Conservation (phyloP, 2,113 vertebrate species). For the Mugil cephalus region DNA sequence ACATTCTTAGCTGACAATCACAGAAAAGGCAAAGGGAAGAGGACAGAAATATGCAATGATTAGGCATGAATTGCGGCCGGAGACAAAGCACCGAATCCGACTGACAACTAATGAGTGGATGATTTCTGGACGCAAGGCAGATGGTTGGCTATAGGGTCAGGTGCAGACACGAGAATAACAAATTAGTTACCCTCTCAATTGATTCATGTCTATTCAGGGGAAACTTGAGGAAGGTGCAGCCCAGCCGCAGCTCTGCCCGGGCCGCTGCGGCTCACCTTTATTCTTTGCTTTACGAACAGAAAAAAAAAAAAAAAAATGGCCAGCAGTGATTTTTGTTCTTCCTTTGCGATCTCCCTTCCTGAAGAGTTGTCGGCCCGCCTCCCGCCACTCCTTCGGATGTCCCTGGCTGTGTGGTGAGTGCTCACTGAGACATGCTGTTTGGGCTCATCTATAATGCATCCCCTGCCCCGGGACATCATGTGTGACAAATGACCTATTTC, state of each 20-base stretch:
- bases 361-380: constrained; percentile 66
- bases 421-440: constrained; percentile 82
- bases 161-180: constrained; percentile 77
- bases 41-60: constrained; percentile 40
- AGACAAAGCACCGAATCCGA: constrained; percentile 59
- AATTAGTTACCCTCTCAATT: constrained; percentile 63
- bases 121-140: constrained; percentile 64
- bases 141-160: constrained; percentile 75
- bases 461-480: constrained; percentile 84
- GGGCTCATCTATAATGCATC: constrained; percentile 87
- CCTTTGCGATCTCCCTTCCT: constrained; percentile 56
- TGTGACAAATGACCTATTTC: constrained; percentile 90
- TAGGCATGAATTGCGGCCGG: constrained; percentile 32
- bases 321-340: constrained; percentile 56
- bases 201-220: constrained; percentile 36
- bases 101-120: constrained; percentile 45
- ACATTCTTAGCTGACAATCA: constrained; percentile 25
- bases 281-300: constrained; percentile 2
- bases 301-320: too few relatives aligned
- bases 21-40: constrained; percentile 24
- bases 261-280: constrained; percentile 2
- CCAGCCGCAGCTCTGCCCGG: constrained; percentile 6
- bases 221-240: constrained; percentile 22
- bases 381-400: constrained; percentile 67
- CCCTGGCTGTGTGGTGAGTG: constrained; percentile 75